Evolutionary conservation across 1,140 invertebrate species (phyloP).

Genomic region (Oncopodura yosiiana): DNA sequence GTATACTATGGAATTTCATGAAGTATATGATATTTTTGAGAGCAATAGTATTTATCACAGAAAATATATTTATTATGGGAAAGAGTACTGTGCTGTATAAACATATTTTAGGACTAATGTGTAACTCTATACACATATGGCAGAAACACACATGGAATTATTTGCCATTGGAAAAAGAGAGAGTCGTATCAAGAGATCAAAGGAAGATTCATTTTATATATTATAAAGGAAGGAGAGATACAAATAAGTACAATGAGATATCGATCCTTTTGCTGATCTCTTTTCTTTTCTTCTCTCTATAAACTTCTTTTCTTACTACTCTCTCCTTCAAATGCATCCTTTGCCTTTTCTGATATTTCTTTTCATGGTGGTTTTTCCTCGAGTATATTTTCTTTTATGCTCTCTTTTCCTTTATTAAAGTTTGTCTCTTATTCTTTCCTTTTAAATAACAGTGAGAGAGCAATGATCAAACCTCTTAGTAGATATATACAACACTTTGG

Average conservation of each 20-base stretch:
- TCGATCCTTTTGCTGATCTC: constrained; percentile 11
- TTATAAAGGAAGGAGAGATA: too few relatives aligned
- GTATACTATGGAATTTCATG: too few relatives aligned
- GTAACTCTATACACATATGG: too few relatives aligned
- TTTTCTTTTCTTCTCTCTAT: constrained; percentile 1
- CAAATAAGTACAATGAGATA: constrained; percentile 13
- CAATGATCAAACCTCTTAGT: too few relatives aligned
- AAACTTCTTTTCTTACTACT: too few relatives aligned
- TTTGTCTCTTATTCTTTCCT: background rate
- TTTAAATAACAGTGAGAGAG: background rate
- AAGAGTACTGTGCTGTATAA: too few relatives aligned
- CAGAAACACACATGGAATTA: constrained; percentile 3
- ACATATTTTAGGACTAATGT: too few relatives aligned
- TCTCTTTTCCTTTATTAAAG: background rate
- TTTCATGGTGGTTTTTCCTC: background rate
- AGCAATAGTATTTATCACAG: too few relatives aligned
- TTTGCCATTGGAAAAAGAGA: background rate
- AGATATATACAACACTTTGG: too few relatives aligned
- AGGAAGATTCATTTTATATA: constrained; percentile 11
- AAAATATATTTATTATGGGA: too few relatives aligned
- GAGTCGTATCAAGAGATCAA: constrained; percentile 10
- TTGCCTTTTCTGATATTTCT: background rate
- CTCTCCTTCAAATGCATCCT: constrained; percentile 4
- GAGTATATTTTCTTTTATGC: background rate
- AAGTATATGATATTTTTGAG: too few relatives aligned